phyloP scores from a whole-genome alignment of 2,797 vertebrate species.

The Clarias platycephalus region DNA sequence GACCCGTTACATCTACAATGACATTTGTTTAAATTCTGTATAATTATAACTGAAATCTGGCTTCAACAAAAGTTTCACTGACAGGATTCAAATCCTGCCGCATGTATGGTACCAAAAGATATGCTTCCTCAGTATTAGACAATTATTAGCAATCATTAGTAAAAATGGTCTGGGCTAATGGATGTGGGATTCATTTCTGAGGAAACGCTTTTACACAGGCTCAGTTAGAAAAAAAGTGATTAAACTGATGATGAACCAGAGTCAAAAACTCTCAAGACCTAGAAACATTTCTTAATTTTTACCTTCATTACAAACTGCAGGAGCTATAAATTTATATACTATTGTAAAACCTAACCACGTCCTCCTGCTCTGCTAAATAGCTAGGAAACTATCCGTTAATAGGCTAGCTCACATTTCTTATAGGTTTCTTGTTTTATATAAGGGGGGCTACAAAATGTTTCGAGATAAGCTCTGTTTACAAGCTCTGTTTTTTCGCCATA shows the following conservation, averaged over 20 bases:
- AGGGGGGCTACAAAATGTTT: too few species aligned
- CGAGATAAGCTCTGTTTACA: too few species aligned
- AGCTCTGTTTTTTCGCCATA: too few species aligned
- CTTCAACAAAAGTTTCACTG: background rate
- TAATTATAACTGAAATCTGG: background rate
- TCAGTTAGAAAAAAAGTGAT: background rate
- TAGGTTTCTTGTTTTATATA: background rate
- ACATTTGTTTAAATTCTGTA: background rate
- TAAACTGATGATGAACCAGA: background rate
- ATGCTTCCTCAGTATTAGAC: background rate
- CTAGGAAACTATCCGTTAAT: background rate
- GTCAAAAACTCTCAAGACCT: background rate
- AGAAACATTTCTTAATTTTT: background rate
- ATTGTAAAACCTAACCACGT: background rate
- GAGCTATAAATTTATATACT: background rate
- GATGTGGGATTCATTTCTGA: background rate
- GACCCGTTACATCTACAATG: background rate
- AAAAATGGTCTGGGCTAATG: background rate
- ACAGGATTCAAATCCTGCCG: background rate
- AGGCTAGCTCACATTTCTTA: background rate
- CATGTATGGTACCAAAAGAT: background rate
- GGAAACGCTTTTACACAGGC: background rate
- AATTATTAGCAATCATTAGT: background rate
- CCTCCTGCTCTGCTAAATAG: background rate
- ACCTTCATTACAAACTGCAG: background rate